These are phyloP conservation scores for Catharus ustulatus DNA, from an alignment of 2,797 vertebrate genomes.

Conservation along the genomic window DNA sequence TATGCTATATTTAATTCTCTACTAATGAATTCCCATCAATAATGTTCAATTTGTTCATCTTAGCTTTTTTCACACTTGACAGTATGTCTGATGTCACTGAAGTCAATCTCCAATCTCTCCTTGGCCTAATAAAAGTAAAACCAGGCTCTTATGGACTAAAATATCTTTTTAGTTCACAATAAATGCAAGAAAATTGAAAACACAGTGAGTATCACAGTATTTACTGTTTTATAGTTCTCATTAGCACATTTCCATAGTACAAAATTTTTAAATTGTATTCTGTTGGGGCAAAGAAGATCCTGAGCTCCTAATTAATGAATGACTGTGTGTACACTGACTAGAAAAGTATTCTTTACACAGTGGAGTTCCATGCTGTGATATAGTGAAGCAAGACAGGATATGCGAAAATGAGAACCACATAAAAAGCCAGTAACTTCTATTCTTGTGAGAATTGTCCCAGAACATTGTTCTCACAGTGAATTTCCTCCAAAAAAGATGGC, in stretches of 20 bases:
- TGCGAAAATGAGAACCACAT: not conserved
- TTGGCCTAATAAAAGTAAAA: not conserved
- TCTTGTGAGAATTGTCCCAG: slow-evolving; percentile 25
- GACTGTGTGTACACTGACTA: not conserved
- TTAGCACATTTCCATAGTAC: slow-evolving; percentile 28
- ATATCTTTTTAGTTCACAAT: slow-evolving; percentile 40
- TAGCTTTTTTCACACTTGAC: not conserved
- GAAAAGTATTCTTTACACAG: slow-evolving; percentile 13
- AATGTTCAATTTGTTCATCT: slow-evolving; percentile 28
- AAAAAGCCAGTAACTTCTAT: slow-evolving; percentile 14
- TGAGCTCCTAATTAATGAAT: slow-evolving; percentile 41
- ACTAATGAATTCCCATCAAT: not conserved
- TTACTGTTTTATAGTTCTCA: slow-evolving; percentile 46
- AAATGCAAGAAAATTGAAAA: slow-evolving; percentile 39
- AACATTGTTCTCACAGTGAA: slow-evolving; percentile 18
- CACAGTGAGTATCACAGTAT: slow-evolving; percentile 1
- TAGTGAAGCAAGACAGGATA: slow-evolving; percentile 1
- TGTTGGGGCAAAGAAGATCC: slow-evolving; percentile 2
- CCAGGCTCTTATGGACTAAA: not conserved
- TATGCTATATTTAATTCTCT: not conserved
- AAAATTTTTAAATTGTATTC: slow-evolving; percentile 31
- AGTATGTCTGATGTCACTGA: not conserved
- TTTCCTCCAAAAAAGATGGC: slow-evolving; percentile 8
- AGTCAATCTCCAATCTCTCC: not conserved
- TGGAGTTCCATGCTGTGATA: slow-evolving; percentile 29